These are phyloP conservation scores for Esox masquinongy DNA, from an alignment of 2,797 vertebrate species.

Conservation along the genomic window DNA sequence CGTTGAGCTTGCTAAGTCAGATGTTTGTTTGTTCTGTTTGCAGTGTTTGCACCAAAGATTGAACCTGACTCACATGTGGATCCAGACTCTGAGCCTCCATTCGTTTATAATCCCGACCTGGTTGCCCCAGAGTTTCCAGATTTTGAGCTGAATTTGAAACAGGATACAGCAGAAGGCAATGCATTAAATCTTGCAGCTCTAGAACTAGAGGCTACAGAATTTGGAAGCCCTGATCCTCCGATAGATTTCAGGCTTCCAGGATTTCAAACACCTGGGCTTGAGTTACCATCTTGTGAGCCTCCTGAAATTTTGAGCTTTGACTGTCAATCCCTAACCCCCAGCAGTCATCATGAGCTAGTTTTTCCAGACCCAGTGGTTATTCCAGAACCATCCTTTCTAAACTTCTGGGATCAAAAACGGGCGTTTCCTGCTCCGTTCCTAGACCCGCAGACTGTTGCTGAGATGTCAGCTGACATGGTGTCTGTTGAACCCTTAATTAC, in stretches of 20 bases:
- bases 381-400: slow-evolving; percentile 31
- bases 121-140: slow-evolving; percentile 66
- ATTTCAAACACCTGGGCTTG: slow-evolving; percentile 27
- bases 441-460: slow-evolving; percentile 38
- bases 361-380: slow-evolving; percentile 49
- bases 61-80: slow-evolving; percentile 18
- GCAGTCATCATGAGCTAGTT: slow-evolving; percentile 44
- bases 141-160: slow-evolving; percentile 57
- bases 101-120: slow-evolving; percentile 40
- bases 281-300: slow-evolving; percentile 21
- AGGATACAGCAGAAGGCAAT: slow-evolving; percentile 42
- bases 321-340: slow-evolving; percentile 48
- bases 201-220: slow-evolving; percentile 53
- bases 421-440: slow-evolving; percentile 25
- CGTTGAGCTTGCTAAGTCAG: slow-evolving; percentile 10
- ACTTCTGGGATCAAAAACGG: slow-evolving; percentile 40
- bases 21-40: slow-evolving; percentile 34
- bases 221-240: slow-evolving; percentile 34
- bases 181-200: slow-evolving; percentile 53
- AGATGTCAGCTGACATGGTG: slow-evolving; percentile 19
- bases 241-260: slow-evolving; percentile 1
- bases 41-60: slow-evolving; percentile 44
- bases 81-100: slow-evolving; percentile 20
- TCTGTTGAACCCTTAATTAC: slow-evolving; percentile 39
- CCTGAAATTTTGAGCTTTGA: slow-evolving; percentile 16